These are phyloP conservation scores for Caenorhabditis tropicalis DNA, from an alignment of 1,140 invertebrate genomes.

Conservation along the genomic window DNA sequence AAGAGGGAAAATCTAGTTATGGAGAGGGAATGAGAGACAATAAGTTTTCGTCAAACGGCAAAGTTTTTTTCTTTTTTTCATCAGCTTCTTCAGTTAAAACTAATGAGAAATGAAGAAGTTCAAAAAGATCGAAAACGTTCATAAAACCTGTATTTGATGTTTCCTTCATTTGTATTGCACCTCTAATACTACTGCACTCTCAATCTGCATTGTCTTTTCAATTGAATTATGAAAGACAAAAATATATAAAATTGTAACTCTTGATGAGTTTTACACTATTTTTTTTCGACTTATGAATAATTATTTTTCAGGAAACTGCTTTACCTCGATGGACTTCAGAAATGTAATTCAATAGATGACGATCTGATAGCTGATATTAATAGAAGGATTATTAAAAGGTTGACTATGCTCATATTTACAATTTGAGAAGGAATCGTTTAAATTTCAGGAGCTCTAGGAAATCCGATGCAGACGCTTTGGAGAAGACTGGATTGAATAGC, in stretches of 20 bases:
- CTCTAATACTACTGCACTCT: too few species aligned
- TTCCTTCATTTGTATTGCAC: too few species aligned
- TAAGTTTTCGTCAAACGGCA: not conserved
- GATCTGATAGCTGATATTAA: slow-evolving; percentile 41
- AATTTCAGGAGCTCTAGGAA: slow-evolving; percentile 11
- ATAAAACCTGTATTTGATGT: too few species aligned
- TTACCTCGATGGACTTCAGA: slow-evolving; percentile 55
- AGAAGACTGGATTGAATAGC: slow-evolving; percentile 50
- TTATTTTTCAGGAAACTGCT: slow-evolving; percentile 49
- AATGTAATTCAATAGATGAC: slow-evolving; percentile 53
- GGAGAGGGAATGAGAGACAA: not conserved
- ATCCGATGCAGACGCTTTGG: slow-evolving; percentile 34
- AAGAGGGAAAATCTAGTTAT: slow-evolving; percentile 10
- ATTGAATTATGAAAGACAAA: too few species aligned
- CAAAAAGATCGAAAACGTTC: not conserved
- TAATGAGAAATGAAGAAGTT: not conserved
- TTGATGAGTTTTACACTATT: too few species aligned
- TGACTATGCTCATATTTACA: too few species aligned
- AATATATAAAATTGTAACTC: too few species aligned
- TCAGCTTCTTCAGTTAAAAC: not conserved
- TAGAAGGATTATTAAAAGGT: not conserved
- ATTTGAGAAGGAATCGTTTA: too few species aligned
- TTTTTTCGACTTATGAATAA: too few species aligned
- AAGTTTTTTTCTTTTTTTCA: not conserved
- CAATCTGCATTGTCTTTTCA: too few species aligned